Evolutionary conservation across 2,888 invertebrate genomes (phyloP), one percentile per base, ranked within the genome.

Genomic region (Heteropelma amictum): DNA sequence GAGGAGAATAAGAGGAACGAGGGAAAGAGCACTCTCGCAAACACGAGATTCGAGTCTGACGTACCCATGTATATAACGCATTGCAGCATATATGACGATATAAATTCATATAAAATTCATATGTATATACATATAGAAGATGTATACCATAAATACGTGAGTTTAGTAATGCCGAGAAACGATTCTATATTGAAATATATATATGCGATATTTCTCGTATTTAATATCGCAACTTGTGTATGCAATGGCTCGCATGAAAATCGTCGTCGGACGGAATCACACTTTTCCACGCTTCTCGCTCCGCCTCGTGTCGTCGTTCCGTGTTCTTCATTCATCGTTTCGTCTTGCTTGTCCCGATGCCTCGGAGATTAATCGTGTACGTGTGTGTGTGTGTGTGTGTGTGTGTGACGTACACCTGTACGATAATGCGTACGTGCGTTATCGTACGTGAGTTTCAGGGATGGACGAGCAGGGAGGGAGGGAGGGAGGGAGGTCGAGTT

Each of bases 131-230:
- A 45, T 45, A 45, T 23, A 38, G 17, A 3, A 17, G 17, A 51
- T n/a, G 30, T 28, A 28, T 58, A 33, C n/a, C 54, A 47, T 21
- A 38, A 60, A 72, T 64, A 56, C 56, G 33, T 23, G 58, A 26
- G 3, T 17, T 40, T 23, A 33, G 26, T 28, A 33, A 56, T 33
- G 19, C 63, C 64, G 79, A 78, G 54, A 65, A 79, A 78, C 81
- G 75, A 67, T 71, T 67, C 35, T 79, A 84, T 84, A 85, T 85
- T 84, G 83, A 86, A 85, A 83, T 83, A 82, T 85, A 35, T 49
- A 28, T 17, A n/a, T n/a, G n/a, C n/a, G 33, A 10, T 79, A 80
- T 77, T 74, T 68, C 76, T 82, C 77, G 82, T 81, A 85, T 85
- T 85, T 84, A 84, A 84, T 82, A 84, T 82, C 76, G 80, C 76